Percentiles rank a stretch among this genome's conserved stretches.
phyloP scores from a whole-genome alignment of 2,113 vertebrate genomes.

The Balaenoptera acutorostrata region DNA sequence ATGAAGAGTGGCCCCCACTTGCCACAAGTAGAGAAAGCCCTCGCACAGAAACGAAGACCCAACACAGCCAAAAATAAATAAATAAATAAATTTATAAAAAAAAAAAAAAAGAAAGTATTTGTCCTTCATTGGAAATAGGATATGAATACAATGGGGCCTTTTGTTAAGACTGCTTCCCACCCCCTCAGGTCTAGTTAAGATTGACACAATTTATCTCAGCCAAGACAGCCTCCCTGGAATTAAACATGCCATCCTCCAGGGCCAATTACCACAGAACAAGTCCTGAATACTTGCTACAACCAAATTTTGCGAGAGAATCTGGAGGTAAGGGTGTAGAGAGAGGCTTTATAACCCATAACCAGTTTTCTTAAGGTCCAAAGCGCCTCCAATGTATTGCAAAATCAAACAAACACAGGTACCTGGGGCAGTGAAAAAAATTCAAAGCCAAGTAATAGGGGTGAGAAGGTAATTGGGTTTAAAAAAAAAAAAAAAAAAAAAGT shows the following conservation, averaged over 20 bases:
- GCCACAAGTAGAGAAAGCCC: too few relatives aligned
- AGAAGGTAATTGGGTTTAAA: not conserved
- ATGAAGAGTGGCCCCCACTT: too few relatives aligned
- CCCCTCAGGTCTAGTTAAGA: not conserved
- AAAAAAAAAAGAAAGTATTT: not conserved
- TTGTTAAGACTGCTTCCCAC: not conserved
- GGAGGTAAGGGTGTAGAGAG: not conserved
- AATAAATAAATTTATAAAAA: too few relatives aligned
- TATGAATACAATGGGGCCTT: conserved; percentile 13
- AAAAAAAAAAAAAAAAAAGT: not conserved
- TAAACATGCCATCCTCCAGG: not conserved
- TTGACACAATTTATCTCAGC: not conserved
- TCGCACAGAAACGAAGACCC: too few relatives aligned
- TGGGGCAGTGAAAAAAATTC: not conserved
- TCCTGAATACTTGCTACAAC: not conserved
- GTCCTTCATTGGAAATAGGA: not conserved
- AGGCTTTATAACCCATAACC: not conserved
- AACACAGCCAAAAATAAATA: too few relatives aligned
- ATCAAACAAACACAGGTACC: not conserved
- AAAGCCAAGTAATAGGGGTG: not conserved
- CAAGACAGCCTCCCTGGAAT: not conserved
- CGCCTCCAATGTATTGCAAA: not conserved
- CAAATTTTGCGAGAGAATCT: not conserved
- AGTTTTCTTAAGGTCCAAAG: not conserved
- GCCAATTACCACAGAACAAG: not conserved